Conservation (phyloP, 2,797 vertebrate species). For the Strix occidentalis region DNA sequence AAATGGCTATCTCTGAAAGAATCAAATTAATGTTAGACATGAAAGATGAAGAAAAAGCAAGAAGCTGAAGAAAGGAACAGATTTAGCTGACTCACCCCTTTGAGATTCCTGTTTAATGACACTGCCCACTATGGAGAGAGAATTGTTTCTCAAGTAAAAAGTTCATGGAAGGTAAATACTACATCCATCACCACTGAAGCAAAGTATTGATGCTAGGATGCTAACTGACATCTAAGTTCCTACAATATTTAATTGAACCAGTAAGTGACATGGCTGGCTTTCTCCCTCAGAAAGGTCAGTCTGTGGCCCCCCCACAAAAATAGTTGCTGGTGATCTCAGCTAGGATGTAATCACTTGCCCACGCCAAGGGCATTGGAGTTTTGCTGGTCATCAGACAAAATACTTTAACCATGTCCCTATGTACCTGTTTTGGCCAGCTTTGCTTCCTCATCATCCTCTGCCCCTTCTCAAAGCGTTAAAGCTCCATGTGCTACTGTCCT, state of each 20-base stretch:
- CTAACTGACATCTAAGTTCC: background rate
- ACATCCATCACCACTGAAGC: background rate
- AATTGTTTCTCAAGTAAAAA: background rate
- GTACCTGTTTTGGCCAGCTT: background rate
- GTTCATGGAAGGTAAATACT: background rate
- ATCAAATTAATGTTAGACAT: constrained; percentile 5
- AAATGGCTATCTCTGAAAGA: background rate
- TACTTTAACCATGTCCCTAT: accelerated
- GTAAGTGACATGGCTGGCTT: background rate
- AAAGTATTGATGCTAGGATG: background rate
- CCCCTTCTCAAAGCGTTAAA: background rate
- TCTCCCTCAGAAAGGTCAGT: background rate
- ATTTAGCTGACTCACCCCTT: constrained; percentile 5
- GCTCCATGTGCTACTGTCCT: background rate
- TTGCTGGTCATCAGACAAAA: background rate
- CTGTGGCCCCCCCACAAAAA: background rate
- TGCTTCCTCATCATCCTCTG: background rate
- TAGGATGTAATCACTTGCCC: background rate
- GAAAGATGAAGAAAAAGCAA: constrained; percentile 7
- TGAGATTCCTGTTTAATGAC: background rate
- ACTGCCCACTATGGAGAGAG: background rate
- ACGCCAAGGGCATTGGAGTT: background rate
- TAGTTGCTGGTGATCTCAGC: background rate
- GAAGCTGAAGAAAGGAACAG: background rate
- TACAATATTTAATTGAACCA: background rate